These are phyloP conservation scores for Decapterus maruadsi DNA, from an alignment of 2,797 vertebrate genomes.

Conservation along the genomic window DNA sequence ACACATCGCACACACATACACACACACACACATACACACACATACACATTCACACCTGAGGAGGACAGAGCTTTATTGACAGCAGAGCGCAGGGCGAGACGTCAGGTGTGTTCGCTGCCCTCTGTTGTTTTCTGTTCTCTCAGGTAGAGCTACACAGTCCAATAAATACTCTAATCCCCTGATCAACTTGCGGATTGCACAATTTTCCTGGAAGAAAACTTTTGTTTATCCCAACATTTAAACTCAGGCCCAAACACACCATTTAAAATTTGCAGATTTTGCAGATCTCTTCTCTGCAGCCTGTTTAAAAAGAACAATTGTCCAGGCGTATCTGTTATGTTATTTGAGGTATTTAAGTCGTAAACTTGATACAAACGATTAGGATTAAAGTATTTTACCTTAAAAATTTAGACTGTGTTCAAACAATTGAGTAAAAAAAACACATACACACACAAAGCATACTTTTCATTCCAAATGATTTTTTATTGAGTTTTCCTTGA, in stretches of 20 bases:
- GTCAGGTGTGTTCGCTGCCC: constrained; percentile 52
- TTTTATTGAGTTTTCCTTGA: too few relatives aligned
- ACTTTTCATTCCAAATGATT: too few relatives aligned
- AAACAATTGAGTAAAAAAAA: neutral
- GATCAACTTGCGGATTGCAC: constrained; percentile 24
- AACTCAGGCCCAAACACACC: neutral
- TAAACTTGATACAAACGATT: neutral
- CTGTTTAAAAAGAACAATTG: neutral
- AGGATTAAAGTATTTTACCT: neutral
- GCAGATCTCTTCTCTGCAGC: neutral
- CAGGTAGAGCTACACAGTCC: neutral
- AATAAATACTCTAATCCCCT: constrained; percentile 16
- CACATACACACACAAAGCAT: too few relatives aligned
- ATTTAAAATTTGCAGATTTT: neutral
- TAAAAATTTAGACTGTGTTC: neutral
- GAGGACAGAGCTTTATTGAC: constrained; percentile 58
- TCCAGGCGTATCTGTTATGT: too few relatives aligned
- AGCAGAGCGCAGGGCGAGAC: constrained; percentile 16
- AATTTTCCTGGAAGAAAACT: neutral
- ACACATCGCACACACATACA: constrained; percentile 29
- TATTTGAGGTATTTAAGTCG: too few relatives aligned
- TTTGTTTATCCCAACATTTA: neutral
- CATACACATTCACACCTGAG: constrained; percentile 21
- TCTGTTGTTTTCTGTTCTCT: constrained; percentile 35
- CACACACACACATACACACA: constrained; percentile 16